These are phyloP conservation scores for Pyrgus malvae DNA, from an alignment of 2,888 invertebrate species.

Conservation along the genomic window DNA sequence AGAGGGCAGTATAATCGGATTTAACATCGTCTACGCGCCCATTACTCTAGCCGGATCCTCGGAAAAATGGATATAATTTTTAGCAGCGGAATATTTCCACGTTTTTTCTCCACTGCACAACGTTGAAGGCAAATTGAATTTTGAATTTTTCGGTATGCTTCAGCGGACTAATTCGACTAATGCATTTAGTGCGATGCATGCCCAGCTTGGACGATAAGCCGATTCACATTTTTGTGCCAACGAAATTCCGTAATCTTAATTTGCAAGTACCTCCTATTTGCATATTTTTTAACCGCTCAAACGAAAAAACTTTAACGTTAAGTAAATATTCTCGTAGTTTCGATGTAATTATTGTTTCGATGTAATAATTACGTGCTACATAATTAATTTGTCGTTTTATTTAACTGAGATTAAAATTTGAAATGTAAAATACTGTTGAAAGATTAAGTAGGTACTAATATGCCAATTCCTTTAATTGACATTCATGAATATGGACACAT, in stretches of 20 bases:
- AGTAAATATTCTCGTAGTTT: conserved; percentile 2
- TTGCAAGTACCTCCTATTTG: conserved; percentile 24
- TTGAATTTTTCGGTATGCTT: conserved; percentile 77
- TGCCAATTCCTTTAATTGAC: too few species aligned
- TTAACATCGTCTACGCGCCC: conserved; percentile 55
- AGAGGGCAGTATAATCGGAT: conserved; percentile 69
- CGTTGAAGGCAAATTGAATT: conserved; percentile 76
- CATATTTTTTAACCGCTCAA: conserved; percentile 15
- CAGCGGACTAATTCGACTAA: conserved; percentile 76
- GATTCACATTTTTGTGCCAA: conserved; percentile 27
- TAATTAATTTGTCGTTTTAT: too few species aligned
- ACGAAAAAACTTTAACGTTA: conserved; percentile 11
- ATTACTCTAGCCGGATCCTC: conserved; percentile 58
- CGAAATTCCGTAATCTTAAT: conserved; percentile 28
- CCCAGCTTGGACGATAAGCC: conserved; percentile 34
- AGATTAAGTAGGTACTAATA: too few species aligned
- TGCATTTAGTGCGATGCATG: conserved; percentile 72
- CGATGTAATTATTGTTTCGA: too few species aligned
- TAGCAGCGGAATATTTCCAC: conserved; percentile 48
- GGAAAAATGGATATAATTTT: conserved; percentile 76
- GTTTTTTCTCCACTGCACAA: conserved; percentile 59
- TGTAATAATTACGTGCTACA: too few species aligned
- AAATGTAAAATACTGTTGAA: too few species aligned
- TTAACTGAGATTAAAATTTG: too few species aligned
- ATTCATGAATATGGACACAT: too few species aligned